These are phyloP conservation scores for Sclerodermus sp. DNA, from an alignment of 2,888 invertebrate species.

Conservation along the genomic window DNA sequence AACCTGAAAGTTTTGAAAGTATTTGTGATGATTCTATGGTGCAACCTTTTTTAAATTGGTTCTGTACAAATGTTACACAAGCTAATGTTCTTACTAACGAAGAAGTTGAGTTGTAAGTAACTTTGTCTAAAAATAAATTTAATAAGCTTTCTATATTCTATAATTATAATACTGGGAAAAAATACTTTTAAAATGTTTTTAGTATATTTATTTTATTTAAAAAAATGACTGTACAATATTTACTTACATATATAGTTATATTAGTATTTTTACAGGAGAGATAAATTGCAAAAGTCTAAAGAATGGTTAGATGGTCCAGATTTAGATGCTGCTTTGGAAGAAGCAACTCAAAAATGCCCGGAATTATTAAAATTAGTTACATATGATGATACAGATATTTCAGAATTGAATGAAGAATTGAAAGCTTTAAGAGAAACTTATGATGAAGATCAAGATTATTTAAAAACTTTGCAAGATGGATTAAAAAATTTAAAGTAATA, in stretches of 20 bases:
- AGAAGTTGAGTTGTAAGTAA: slow-evolving; percentile 41
- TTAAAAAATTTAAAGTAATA: slow-evolving; percentile 41
- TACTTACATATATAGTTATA: not conserved
- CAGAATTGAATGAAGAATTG: slow-evolving; percentile 25
- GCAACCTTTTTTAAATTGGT: slow-evolving; percentile 51
- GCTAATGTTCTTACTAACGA: slow-evolving; percentile 45
- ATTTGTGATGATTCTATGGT: slow-evolving; percentile 37
- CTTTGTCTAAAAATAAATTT: not conserved
- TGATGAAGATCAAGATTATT: slow-evolving; percentile 36
- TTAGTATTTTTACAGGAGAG: slow-evolving; percentile 29
- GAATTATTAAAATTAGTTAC: slow-evolving; percentile 36
- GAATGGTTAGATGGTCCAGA: slow-evolving; percentile 40
- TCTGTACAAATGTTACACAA: slow-evolving; percentile 38
- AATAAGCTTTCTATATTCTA: no score
- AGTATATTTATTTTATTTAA: not conserved
- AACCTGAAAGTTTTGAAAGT: slow-evolving; percentile 26
- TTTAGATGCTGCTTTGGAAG: slow-evolving; percentile 38
- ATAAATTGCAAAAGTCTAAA: slow-evolving; percentile 34
- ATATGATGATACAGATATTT: slow-evolving; percentile 21
- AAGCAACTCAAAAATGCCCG: slow-evolving; percentile 39
- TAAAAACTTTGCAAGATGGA: slow-evolving; percentile 33
- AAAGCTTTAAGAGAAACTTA: slow-evolving; percentile 34
- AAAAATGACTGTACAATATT: not conserved
- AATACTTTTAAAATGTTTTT: not conserved
- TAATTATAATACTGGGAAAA: not conserved